These are phyloP conservation scores for Drosophila mauritiana DNA, from an alignment of 1,140 invertebrate genomes.

Conservation along the genomic window DNA sequence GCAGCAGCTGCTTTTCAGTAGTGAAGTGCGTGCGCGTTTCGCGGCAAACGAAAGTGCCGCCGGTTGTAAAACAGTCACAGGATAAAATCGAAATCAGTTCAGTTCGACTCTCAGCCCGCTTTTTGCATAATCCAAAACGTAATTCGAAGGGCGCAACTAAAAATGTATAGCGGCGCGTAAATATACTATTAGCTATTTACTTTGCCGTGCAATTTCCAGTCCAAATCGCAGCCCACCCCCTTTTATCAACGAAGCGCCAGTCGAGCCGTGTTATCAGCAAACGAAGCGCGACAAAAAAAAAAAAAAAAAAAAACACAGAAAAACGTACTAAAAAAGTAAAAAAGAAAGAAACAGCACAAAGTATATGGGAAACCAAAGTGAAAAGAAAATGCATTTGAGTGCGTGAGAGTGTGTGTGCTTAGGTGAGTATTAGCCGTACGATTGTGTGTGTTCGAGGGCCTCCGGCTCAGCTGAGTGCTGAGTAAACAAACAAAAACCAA, in stretches of 20 bases:
- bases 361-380: slow-evolving; percentile 21
- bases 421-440: slow-evolving; percentile 28
- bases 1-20: slow-evolving; percentile 34
- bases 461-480: slow-evolving; percentile 60
- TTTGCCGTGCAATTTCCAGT: slow-evolving; percentile 4
- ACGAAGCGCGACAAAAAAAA: slow-evolving; percentile 57
- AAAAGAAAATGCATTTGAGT: slow-evolving; percentile 64
- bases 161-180: slow-evolving; percentile 19
- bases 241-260: slow-evolving; percentile 40
- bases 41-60: slow-evolving; percentile 65
- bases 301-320: slow-evolving; percentile 5
- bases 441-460: slow-evolving; percentile 29
- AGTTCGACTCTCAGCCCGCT: background rate
- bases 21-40: slow-evolving; percentile 37
- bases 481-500: slow-evolving; percentile 68
- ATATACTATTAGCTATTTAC: slow-evolving; percentile 29
- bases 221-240: background rate
- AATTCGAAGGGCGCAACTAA: slow-evolving; percentile 27
- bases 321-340: slow-evolving; percentile 27
- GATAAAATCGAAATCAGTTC: slow-evolving; percentile 24
- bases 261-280: slow-evolving; percentile 52
- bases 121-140: slow-evolving; percentile 73
- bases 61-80: slow-evolving; percentile 53
- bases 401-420: slow-evolving; percentile 34
- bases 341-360: background rate